Conservation (phyloP, 2,113 vertebrate species). For the Microcebus tavaratra region DNA sequence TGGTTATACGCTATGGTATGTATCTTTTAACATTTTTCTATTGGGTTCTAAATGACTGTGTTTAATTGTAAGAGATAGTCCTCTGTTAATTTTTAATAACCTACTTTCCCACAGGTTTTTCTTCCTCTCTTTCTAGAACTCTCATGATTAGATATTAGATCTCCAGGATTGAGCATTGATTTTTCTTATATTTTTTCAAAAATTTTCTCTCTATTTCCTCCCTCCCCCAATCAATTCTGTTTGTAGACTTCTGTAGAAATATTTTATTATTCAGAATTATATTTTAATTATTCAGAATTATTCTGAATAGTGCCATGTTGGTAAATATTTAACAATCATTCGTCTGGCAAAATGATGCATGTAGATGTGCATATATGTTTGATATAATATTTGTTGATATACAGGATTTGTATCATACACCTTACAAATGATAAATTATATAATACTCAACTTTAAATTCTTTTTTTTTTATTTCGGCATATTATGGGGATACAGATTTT, state of each 20-base stretch:
- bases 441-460: slow-evolving; percentile 3
- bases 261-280: neutral
- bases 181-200: neutral
- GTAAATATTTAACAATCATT: neutral
- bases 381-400: neutral
- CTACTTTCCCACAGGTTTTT: neutral
- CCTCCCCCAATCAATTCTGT: neutral
- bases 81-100: neutral
- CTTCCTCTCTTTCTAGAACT: neutral
- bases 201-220: neutral
- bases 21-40: neutral
- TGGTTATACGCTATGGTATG: neutral
- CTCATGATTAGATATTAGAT: neutral
- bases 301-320: neutral
- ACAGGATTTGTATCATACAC: neutral
- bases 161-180: neutral
- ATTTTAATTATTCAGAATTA: too few relatives aligned
- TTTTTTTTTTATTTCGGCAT: too few relatives aligned
- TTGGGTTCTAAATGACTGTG: neutral
- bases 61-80: neutral
- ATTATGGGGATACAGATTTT: too few relatives aligned
- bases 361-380: neutral
- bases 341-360: neutral
- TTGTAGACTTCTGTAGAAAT: neutral
- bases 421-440: neutral